A percentile compares a stretch with the other conserved stretches of the same genome.
These are phyloP conservation scores for Otus scops DNA, from an alignment of 2,797 vertebrate species.

Conservation along the genomic window DNA sequence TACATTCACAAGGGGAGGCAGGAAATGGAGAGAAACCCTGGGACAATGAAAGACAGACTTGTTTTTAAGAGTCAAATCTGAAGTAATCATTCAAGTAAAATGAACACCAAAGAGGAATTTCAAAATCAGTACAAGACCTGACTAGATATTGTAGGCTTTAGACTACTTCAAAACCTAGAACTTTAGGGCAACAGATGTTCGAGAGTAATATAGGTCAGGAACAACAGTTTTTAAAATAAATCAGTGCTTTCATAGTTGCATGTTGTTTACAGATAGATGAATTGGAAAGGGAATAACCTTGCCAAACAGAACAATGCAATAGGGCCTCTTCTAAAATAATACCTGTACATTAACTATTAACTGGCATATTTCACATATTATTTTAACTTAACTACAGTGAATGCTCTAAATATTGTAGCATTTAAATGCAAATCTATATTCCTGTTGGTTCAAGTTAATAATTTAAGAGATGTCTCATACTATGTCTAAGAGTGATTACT, in stretches of 20 bases:
- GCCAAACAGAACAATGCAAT: neutral
- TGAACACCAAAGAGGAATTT: neutral
- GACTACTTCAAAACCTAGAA: constrained; percentile 14
- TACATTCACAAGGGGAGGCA: neutral
- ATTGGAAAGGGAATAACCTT: neutral
- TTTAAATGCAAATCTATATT: neutral
- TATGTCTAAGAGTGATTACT: neutral
- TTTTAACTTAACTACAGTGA: neutral
- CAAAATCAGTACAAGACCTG: neutral
- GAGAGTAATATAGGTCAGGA: constrained; percentile 35
- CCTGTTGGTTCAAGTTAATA: neutral
- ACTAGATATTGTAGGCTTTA: neutral
- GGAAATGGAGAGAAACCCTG: neutral
- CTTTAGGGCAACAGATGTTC: constrained; percentile 39
- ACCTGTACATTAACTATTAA: constrained; percentile 23
- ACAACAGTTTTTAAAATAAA: constrained; percentile 35
- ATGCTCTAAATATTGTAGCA: neutral
- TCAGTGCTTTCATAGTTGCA: constrained; percentile 4
- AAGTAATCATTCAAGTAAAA: neutral
- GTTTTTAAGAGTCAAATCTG: neutral
- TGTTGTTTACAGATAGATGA: constrained; percentile 9
- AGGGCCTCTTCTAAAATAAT: neutral
- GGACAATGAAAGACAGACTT: neutral
- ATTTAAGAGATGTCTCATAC: neutral
- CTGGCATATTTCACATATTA: neutral